Percentiles rank a stretch among this genome's conserved stretches.
phyloP scores from a whole-genome alignment of 2,797 vertebrate genomes.

The Cercopithecus hamlyni region DNA sequence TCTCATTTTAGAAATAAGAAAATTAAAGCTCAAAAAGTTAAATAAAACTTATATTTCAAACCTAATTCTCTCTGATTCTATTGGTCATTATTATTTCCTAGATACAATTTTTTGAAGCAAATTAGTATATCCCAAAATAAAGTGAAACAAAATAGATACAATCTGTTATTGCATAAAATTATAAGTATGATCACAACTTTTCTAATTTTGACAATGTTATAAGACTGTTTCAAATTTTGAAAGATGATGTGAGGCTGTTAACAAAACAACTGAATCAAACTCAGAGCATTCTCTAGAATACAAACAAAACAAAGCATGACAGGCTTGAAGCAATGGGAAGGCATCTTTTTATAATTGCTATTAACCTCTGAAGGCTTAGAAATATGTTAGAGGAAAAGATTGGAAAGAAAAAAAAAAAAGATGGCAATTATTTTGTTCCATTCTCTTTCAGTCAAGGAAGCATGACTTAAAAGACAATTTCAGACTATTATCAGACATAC shows the following conservation, averaged over 20 bases:
- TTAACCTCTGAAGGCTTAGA: neutral
- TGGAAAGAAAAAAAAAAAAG: neutral
- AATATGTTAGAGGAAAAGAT: neutral
- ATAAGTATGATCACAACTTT: neutral
- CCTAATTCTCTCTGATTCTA: neutral
- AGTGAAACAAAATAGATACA: neutral
- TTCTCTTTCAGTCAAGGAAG: neutral
- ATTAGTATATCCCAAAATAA: neutral
- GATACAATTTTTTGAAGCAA: constrained; percentile 26
- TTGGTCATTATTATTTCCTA: neutral
- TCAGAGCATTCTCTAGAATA: neutral
- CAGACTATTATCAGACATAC: neutral
- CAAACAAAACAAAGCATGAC: constrained; percentile 17
- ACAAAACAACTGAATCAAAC: constrained; percentile 11
- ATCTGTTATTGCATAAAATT: neutral
- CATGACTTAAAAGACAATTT: neutral
- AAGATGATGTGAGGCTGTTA: constrained; percentile 1
- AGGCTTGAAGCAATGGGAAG: neutral
- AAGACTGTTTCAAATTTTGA: constrained; percentile 30
- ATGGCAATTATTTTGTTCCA: constrained; percentile 30
- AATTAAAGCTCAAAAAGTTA: neutral
- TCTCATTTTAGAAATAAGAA: neutral
- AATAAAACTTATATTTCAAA: neutral
- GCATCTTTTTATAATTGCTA: neutral
- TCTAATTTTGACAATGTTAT: neutral